Evolutionary conservation across 2,797 vertebrate genomes (phyloP), one percentile per base, ranked within the genome.

Genomic region (Xenops minutus): DNA sequence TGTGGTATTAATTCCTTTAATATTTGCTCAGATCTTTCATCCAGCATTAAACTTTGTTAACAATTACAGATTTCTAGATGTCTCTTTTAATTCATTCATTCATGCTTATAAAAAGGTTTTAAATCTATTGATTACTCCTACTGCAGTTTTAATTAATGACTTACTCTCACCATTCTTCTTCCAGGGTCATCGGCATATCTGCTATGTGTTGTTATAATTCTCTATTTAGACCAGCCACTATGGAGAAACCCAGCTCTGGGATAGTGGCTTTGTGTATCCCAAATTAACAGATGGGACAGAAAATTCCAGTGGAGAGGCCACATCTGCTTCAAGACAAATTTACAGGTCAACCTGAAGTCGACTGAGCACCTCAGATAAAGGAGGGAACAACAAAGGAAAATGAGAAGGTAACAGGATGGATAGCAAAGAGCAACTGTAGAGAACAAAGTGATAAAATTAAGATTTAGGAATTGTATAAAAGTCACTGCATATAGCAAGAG

Each of bases 121-220:
- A 72, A 71, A 88, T 32, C 27, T 48, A 94, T 83, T 68, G 86
- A 94, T 71, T 79, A 55, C 34, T 61, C 54, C 58, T 88, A 30
- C 64, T 76, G 49, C 78, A 14, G 66, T 93, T 93, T 82, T 94
- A 92, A 81, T 85, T 89, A 84, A 43, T 34, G 55, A 27, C 37
- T 88, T 85, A 34, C 68, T 95, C 88, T 94, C 85, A 67, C 29
- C 56, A 61, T 16, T 64, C 43, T 61, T 41, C 49, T 82, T 84
- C 64, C 29, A 69, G 73, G 43, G 54, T 18, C 12, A 1, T 52
- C 88, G 92, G 52, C 74, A 74, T 4, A 24, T 78, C 48, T 48
- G 14, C 22, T 56, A 49, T 56, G 66, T 55, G 71, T 41, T 80
- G 20, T 34, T 55, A 23, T 61, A 64, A 36, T 24, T 85, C 43